Evolutionary conservation across 1,140 invertebrate genomes (phyloP).

Genomic region (Aphelinus certus): DNA sequence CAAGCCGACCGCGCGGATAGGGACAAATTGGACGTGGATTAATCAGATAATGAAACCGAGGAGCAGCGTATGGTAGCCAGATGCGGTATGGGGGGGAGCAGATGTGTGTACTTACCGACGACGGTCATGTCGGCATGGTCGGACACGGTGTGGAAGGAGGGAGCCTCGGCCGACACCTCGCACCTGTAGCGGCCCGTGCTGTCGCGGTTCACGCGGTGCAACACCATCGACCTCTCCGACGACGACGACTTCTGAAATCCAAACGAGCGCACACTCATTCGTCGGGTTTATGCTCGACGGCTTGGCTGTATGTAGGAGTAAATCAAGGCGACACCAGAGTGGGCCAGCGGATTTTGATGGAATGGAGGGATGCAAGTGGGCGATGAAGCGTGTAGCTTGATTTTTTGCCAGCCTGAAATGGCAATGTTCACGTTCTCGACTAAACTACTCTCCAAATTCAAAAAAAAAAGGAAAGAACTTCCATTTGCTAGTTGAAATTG

Average conservation of each 20-base stretch:
- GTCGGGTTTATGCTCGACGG: too few relatives aligned
- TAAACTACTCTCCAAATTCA: too few relatives aligned
- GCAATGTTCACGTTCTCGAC: too few relatives aligned
- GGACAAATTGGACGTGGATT: conserved; percentile 33
- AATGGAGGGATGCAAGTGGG: too few relatives aligned
- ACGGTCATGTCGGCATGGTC: conserved; percentile 64
- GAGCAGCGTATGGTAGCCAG: neutral
- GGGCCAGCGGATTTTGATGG: too few relatives aligned
- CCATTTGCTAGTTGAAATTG: too few relatives aligned
- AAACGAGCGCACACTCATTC: neutral
- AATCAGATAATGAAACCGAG: conserved; percentile 37
- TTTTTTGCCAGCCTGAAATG: too few relatives aligned
- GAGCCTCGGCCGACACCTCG: conserved; percentile 68
- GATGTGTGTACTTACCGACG: conserved; percentile 58
- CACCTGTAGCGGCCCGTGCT: conserved; percentile 66
- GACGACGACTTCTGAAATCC: conserved; percentile 40
- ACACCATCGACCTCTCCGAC: conserved; percentile 54
- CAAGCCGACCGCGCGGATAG: conserved; percentile 16
- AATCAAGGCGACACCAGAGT: too few relatives aligned
- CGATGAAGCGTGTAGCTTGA: too few relatives aligned
- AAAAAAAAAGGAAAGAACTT: too few relatives aligned
- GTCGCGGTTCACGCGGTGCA: conserved; percentile 59
- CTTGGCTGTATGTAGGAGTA: too few relatives aligned
- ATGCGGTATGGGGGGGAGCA: neutral
- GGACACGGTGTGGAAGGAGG: conserved; percentile 65